Evolutionary conservation across 2,113 vertebrate genomes (phyloP).

Genomic region (Zapus hudsonius): DNA sequence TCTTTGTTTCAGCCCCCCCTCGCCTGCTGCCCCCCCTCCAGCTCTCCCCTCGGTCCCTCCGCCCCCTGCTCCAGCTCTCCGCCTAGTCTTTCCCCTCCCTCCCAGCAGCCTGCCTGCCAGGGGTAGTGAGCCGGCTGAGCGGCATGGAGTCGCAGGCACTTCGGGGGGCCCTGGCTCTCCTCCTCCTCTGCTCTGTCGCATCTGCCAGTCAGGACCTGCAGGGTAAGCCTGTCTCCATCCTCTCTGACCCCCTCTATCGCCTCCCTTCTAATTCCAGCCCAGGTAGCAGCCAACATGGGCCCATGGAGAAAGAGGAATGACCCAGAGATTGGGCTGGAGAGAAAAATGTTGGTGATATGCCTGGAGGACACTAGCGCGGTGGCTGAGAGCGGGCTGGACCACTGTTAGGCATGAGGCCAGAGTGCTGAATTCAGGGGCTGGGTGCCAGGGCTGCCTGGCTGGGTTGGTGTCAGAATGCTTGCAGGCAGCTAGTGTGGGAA

Average conservation of each 20-base stretch:
- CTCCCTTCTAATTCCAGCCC: neutral
- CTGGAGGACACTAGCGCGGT: neutral
- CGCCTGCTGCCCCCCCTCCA: slow-evolving; percentile 13
- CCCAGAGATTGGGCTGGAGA: neutral
- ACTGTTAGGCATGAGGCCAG: slow-evolving; percentile 1
- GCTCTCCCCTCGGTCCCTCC: slow-evolving; percentile 66
- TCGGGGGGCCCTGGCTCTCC: slow-evolving; percentile 76
- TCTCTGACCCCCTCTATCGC: neutral
- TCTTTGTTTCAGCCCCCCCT: slow-evolving; percentile 78
- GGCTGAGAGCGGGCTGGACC: neutral
- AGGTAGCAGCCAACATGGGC: slow-evolving; percentile 51
- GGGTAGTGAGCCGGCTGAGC: slow-evolving; percentile 74
- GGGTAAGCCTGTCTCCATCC: slow-evolving; percentile 79
- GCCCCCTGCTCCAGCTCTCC: slow-evolving; percentile 67
- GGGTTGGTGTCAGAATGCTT: neutral
- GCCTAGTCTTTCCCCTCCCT: slow-evolving; percentile 78
- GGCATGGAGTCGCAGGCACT: slow-evolving; percentile 77
- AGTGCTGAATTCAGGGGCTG: neutral
- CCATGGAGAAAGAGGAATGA: slow-evolving; percentile 14
- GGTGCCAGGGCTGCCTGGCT: slow-evolving; percentile 1
- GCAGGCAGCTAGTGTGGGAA: neutral
- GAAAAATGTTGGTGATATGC: neutral
- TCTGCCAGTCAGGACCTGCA: slow-evolving; percentile 82
- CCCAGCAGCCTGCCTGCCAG: slow-evolving; percentile 71
- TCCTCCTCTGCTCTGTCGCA: slow-evolving; percentile 72